These are phyloP conservation scores for Tribolium madens DNA, from an alignment of 1,140 invertebrate genomes.

Conservation along the genomic window DNA sequence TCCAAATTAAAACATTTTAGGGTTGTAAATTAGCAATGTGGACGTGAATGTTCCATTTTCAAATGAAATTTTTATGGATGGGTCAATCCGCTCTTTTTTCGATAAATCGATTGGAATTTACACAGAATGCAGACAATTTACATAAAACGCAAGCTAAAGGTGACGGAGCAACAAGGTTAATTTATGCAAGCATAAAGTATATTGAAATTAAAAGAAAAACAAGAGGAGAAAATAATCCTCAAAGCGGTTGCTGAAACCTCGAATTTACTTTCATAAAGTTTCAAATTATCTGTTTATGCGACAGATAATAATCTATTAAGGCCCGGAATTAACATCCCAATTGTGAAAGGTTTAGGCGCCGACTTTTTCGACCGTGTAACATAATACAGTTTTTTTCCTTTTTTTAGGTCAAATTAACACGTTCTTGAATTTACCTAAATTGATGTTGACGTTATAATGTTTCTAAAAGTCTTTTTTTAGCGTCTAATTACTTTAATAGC, in stretches of 20 bases:
- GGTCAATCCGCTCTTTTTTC: background rate
- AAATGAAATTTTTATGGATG: constrained; percentile 11
- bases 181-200: background rate
- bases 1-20: background rate
- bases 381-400: background rate
- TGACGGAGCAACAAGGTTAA: constrained; percentile 12
- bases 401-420: background rate
- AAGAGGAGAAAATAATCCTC: background rate
- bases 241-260: background rate
- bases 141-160: constrained; percentile 16
- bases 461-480: background rate
- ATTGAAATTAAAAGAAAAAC: background rate
- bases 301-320: background rate
- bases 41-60: background rate
- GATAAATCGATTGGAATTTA: background rate
- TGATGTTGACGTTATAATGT: background rate
- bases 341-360: background rate
- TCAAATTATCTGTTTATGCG: background rate
- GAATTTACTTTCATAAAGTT: background rate
- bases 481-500: background rate
- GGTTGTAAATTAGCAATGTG: background rate
- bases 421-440: background rate
- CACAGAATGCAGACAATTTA: background rate
- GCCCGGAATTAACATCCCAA: background rate
- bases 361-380: background rate